Base-by-base conservation (phyloP, 2,888 invertebrate species). In the Macaria notata region DNA sequence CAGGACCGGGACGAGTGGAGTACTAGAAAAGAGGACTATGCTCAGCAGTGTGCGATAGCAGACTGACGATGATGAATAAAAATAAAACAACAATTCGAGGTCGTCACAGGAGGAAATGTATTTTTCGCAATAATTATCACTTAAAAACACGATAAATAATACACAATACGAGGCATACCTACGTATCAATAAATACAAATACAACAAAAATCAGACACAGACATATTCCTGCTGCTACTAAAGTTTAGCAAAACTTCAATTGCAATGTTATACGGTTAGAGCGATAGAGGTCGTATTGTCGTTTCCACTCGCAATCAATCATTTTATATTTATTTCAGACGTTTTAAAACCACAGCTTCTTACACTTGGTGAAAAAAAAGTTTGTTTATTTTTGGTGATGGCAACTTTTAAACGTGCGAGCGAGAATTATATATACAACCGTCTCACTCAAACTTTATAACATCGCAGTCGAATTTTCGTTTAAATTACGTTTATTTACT, bases 91-190 rank as follows among this genome's bases (percentile, higher is more conserved):
- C 68, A 63, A 52, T 3, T 61, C 38, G 9, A 63, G 57, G 63
- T 70, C 62, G 65, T 69, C 64, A 63, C 67, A 65, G 67, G 55
- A 70, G 65, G 68, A 65, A 62, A 65, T 66, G 64, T 66, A 66
- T 64, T 66, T 63, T 54, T 62, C 48, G 49, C 58, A 51, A 51
- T 78, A 81, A 80, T 78, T 81, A 80, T 76, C 72, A 78, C 82
- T 83, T 82, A 83, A 67, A 19, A 73, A 84, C 78, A 79, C 75
- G 78, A 82, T 83, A 84, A 85, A 84, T 84, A 85, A 83, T 84
- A 78, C 70, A 78, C 69, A 70, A 65, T 72, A 76, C 75, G 74
- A 46, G 66, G 61, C 33, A 6, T 69, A 74, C 29, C 42, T 70
- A 75, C 72, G 72, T 71, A 70, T 67, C 56, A 62, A 65, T 66